Conservation (phyloP, 2,797 vertebrate species). For the Pyrocephalus nanus region DNA sequence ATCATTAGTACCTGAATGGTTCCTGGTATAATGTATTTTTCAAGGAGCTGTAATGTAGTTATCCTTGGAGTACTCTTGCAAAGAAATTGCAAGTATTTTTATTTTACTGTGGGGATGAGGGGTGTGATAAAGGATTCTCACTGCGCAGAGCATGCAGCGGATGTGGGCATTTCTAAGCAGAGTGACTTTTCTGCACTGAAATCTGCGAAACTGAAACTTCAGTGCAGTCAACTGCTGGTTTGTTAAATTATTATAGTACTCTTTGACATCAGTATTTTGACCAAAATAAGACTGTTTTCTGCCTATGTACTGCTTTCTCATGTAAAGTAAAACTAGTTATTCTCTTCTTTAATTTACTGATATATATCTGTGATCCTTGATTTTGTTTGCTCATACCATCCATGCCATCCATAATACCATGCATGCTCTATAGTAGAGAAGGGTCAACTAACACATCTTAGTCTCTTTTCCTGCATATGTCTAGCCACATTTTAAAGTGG, state of each 20-base stretch:
- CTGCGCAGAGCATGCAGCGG: accelerated
- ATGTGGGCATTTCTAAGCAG: neutral
- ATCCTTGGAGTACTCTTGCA: neutral
- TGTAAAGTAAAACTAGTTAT: neutral
- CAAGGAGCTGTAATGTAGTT: neutral
- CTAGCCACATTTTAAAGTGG: neutral
- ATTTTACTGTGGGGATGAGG: neutral
- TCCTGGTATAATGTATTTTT: neutral
- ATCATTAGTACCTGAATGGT: neutral
- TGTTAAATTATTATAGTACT: neutral
- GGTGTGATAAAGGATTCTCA: neutral
- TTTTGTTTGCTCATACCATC: neutral
- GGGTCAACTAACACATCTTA: neutral
- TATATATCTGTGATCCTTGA: neutral
- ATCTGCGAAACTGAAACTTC: neutral
- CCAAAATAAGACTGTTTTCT: neutral
- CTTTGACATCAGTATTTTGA: neutral
- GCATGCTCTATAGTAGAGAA: neutral
- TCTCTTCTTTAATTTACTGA: neutral
- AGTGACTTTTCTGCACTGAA: neutral
- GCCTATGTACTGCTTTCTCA: neutral
- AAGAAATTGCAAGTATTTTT: neutral
- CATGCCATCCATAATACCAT: neutral
- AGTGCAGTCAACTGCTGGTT: neutral
- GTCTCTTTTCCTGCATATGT: neutral